Conservation (phyloP, 2,888 invertebrate species). For the Netelia inedita region DNA sequence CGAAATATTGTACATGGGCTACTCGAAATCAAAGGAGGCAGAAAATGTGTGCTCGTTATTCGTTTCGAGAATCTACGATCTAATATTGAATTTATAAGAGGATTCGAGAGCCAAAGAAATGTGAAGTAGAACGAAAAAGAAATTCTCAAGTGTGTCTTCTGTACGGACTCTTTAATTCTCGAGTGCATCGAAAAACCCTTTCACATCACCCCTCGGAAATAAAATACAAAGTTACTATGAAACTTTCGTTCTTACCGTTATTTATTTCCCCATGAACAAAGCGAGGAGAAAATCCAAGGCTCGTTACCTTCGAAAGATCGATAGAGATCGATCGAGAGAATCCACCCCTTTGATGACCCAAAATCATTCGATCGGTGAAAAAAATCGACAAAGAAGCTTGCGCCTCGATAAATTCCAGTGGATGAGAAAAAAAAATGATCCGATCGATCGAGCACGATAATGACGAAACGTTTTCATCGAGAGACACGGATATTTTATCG, state of each 20-base stretch:
- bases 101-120: neutral
- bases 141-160: constrained; percentile 25
- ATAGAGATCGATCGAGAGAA: constrained; percentile 21
- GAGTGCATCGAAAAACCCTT: constrained; percentile 26
- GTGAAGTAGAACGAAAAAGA: constrained; percentile 13
- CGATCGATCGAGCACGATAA: constrained; percentile 72
- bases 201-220: constrained; percentile 17
- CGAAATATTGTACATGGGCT: neutral
- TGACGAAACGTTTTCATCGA: constrained; percentile 52
- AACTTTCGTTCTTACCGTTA: constrained; percentile 26
- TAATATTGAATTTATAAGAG: constrained; percentile 9
- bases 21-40: neutral
- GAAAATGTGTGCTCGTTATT: constrained; percentile 7
- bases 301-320: constrained; percentile 43
- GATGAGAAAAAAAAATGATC: constrained; percentile 37
- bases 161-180: constrained; percentile 21
- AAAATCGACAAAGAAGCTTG: constrained; percentile 47
- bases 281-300: constrained; percentile 2
- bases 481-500: constrained; percentile 38
- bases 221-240: constrained; percentile 36
- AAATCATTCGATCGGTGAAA: constrained; percentile 14
- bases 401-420: constrained; percentile 52
- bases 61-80: constrained; percentile 3
- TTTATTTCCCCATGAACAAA: constrained; percentile 42
- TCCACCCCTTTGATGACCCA: constrained; percentile 43